These are phyloP conservation scores for Epinotia demarniana DNA, from an alignment of 2,888 invertebrate species.

Conservation along the genomic window DNA sequence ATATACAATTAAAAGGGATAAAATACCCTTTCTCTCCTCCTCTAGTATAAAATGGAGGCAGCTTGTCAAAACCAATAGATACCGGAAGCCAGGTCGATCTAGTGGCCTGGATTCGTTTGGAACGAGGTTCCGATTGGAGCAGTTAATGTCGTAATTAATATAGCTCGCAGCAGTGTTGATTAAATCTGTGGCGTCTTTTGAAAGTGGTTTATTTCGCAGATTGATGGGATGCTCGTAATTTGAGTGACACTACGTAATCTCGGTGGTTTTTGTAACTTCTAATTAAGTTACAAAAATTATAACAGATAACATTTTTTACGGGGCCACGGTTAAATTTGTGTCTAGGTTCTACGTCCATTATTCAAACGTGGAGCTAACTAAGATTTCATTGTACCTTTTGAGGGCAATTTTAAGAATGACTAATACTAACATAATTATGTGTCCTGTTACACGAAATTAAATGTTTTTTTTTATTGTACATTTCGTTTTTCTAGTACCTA, in stretches of 20 bases:
- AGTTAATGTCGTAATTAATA: conserved; percentile 36
- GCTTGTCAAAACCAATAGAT: conserved; percentile 36
- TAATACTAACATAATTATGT: too few relatives aligned
- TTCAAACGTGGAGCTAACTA: too few relatives aligned
- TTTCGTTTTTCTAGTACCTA: too few relatives aligned
- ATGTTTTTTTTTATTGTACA: too few relatives aligned
- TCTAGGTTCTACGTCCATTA: too few relatives aligned
- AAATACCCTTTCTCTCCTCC: too few relatives aligned
- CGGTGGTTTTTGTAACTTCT: background rate
- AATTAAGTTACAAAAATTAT: too few relatives aligned
- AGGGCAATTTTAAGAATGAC: too few relatives aligned
- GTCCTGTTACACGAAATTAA: too few relatives aligned
- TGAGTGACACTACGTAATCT: conserved; percentile 5
- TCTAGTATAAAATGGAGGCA: background rate
- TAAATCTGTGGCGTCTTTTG: conserved; percentile 30
- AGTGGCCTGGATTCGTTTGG: conserved; percentile 33
- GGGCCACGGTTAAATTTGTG: background rate
- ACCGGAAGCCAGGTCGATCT: conserved; percentile 29
- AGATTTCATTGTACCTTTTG: too few relatives aligned
- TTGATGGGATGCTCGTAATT: conserved; percentile 3
- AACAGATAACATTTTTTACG: background rate
- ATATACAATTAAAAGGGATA: background rate
- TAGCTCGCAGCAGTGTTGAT: conserved; percentile 19
- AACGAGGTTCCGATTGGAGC: conserved; percentile 33
- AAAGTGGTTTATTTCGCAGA: background rate